Evolutionary conservation across 2,797 vertebrate genomes (phyloP).

Genomic region (Coccyzus lansbergi): DNA sequence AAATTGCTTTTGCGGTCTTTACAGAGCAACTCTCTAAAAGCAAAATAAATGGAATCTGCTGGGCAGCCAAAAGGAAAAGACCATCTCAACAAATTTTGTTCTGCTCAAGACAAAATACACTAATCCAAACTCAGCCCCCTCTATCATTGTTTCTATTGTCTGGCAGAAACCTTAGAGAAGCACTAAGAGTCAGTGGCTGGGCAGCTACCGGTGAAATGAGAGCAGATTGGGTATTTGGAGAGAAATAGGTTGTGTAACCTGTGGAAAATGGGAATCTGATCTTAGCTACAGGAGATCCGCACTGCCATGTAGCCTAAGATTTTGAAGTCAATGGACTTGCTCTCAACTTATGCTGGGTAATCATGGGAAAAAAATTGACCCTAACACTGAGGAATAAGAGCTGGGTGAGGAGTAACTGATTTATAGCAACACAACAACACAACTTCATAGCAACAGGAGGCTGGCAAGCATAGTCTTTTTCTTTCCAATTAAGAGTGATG

Average conservation of each 20-base stretch:
- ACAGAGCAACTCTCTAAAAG: slow-evolving; percentile 25
- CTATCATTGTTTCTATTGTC: background rate
- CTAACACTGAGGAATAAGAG: background rate
- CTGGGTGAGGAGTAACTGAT: background rate
- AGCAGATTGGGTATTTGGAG: background rate
- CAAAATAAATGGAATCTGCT: background rate
- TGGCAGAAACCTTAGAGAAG: background rate
- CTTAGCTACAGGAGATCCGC: background rate
- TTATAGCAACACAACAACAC: background rate
- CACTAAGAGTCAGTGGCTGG: background rate
- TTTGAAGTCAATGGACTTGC: background rate
- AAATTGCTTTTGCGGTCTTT: background rate
- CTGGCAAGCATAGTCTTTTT: background rate
- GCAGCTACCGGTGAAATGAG: background rate
- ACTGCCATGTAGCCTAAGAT: fast-evolving
- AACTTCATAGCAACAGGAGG: too few species aligned
- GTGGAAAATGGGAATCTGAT: background rate
- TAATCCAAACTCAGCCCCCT: background rate
- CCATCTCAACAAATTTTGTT: background rate
- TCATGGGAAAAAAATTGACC: background rate
- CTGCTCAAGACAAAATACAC: background rate
- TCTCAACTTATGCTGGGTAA: background rate
- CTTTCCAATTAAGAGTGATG: background rate
- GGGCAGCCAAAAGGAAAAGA: slow-evolving; percentile 26
- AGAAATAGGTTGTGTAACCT: background rate